Evolutionary conservation across 2,888 invertebrate genomes (phyloP).

Genomic region (Ischnus inquisitorius): DNA sequence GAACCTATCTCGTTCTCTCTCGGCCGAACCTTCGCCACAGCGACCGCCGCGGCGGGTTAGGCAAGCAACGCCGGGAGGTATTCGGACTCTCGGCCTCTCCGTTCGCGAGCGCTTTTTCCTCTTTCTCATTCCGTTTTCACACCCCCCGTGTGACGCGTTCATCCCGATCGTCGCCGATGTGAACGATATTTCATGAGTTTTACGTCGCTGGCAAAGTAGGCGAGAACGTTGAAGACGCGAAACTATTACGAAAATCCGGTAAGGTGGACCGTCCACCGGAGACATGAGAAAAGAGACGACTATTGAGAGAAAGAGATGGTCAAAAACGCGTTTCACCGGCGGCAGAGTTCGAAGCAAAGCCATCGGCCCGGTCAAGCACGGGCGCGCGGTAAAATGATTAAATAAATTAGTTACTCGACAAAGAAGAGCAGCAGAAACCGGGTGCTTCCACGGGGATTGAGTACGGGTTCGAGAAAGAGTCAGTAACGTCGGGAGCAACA

Average conservation of each 20-base stretch:
- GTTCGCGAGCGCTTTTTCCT: background rate
- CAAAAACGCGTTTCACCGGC: conserved; percentile 21
- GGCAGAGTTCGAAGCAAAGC: conserved; percentile 5
- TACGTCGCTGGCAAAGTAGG: too few species aligned
- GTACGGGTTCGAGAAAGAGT: conserved; percentile 27
- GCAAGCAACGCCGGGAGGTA: conserved; percentile 56
- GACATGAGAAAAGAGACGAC: too few species aligned
- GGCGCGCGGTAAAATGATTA: conserved; percentile 80
- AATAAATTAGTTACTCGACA: conserved; percentile 84
- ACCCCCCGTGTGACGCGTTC: too few species aligned
- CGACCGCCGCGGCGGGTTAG: conserved; percentile 11
- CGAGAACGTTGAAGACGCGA: too few species aligned
- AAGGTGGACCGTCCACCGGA: too few species aligned
- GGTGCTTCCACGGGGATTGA: conserved; percentile 22
- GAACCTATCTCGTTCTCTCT: conserved; percentile 22
- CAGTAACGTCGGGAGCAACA: conserved; percentile 30
- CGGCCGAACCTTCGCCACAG: conserved; percentile 19
- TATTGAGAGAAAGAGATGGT: background rate
- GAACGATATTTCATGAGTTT: too few species aligned
- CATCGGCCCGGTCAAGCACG: background rate
- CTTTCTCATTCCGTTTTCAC: too few species aligned
- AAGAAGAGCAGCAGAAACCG: conserved; percentile 79
- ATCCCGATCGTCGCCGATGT: too few species aligned
- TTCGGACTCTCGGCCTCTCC: conserved; percentile 21
- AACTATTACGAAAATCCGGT: too few species aligned